Percentiles rank a stretch among this genome's conserved stretches.
Evolutionary conservation across 2,797 vertebrate genomes (phyloP).

Genomic region (Protonibea diacanthus): DNA sequence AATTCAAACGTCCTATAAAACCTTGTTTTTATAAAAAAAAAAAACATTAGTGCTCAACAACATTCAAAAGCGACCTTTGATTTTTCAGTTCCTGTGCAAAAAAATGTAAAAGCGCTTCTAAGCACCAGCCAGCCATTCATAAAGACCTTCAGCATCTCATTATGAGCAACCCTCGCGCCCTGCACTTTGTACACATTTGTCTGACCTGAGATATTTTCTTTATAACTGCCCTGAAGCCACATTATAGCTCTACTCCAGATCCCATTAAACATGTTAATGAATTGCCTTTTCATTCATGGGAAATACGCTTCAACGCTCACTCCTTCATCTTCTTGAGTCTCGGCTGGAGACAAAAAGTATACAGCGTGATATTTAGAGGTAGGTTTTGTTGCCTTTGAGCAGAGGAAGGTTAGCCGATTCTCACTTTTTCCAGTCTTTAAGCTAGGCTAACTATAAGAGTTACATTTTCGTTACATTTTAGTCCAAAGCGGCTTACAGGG

Average conservation of each 20-base stretch:
- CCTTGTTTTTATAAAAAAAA: background rate
- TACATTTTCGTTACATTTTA: too few relatives aligned
- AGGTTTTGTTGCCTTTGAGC: background rate
- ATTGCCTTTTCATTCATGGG: background rate
- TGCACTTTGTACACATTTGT: background rate
- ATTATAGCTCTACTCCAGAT: background rate
- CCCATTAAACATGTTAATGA: background rate
- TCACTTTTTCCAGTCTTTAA: background rate
- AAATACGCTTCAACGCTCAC: background rate
- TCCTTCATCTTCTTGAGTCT: too few relatives aligned
- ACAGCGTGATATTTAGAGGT: background rate
- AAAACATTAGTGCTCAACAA: background rate
- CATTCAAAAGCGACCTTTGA: background rate
- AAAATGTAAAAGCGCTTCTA: background rate
- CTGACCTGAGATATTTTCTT: background rate
- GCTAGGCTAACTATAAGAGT: background rate
- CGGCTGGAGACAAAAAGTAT: background rate
- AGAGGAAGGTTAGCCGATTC: background rate
- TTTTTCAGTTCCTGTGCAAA: background rate
- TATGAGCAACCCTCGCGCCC: background rate
- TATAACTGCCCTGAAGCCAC: background rate
- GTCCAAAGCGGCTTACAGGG: too few relatives aligned
- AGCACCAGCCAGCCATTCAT: background rate
- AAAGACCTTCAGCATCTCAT: constrained; percentile 3
- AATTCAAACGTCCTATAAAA: background rate